Conservation (phyloP, 2,888 invertebrate species). For the Athrips mouffetella region DNA sequence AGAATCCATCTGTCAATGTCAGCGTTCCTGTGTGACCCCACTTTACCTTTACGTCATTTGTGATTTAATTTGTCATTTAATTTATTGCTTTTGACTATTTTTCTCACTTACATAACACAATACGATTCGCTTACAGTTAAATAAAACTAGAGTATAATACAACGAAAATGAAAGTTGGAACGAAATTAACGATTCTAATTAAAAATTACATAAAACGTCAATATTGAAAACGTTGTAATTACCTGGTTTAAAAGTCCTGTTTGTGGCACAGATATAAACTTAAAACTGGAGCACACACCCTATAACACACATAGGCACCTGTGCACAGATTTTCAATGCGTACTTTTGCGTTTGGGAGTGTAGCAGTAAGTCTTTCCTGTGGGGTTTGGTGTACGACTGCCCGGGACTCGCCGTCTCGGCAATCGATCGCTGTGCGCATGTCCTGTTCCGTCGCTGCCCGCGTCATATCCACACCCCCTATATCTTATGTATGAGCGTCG, state of each 20-base stretch:
- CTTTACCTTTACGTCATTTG: not conserved
- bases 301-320: slow-evolving; percentile 30
- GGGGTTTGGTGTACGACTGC: slow-evolving; percentile 55
- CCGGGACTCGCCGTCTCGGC: slow-evolving; percentile 51
- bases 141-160: not conserved
- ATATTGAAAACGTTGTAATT: not conserved
- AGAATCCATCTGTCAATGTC: not conserved
- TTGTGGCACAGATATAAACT: slow-evolving; percentile 17
- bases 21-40: not conserved
- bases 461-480: slow-evolving; percentile 57
- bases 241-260: not conserved
- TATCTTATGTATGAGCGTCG: slow-evolving; percentile 71
- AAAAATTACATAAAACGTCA: not conserved
- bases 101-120: not conserved
- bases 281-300: slow-evolving; percentile 39
- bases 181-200: not conserved
- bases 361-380: slow-evolving; percentile 35
- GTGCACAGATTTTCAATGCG: slow-evolving; percentile 51
- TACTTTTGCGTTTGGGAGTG: slow-evolving; percentile 47
- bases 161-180: not conserved
- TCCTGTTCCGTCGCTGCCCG: slow-evolving; percentile 45
- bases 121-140: not conserved
- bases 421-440: slow-evolving; percentile 72
- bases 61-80: not conserved
- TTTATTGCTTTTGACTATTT: not conserved